phyloP scores from a whole-genome alignment of 2,113 vertebrate genomes.

The Callipepla californica region DNA sequence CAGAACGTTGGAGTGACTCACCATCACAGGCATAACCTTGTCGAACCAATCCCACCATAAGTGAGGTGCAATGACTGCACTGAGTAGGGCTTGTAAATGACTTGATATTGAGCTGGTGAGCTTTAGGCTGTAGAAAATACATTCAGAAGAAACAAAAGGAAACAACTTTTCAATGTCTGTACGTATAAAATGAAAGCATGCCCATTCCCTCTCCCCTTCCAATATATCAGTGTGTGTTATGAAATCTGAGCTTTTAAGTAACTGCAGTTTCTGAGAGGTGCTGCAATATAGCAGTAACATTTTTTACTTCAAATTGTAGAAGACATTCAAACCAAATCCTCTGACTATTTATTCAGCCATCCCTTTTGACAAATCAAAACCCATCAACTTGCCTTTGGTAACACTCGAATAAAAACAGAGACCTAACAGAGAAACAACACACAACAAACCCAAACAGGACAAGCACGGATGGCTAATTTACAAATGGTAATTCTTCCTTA shows the following conservation, averaged over 20 bases:
- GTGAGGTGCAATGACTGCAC: constrained; percentile 95
- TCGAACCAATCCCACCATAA: constrained; percentile 95
- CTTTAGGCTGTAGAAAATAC: constrained; percentile 87
- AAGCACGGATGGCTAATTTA: constrained; percentile 39
- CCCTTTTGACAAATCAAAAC: constrained; percentile 9
- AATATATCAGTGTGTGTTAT: not conserved
- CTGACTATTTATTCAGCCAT: not conserved
- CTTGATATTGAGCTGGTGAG: constrained; percentile 95
- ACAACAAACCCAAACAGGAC: constrained; percentile 40
- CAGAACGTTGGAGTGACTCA: constrained; percentile 70
- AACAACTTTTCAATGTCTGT: not conserved
- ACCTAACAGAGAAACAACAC: constrained; percentile 34
- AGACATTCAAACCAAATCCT: not conserved
- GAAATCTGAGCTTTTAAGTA: not conserved
- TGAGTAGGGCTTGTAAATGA: constrained; percentile 94
- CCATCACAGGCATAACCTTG: constrained; percentile 97
- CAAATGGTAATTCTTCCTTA: not conserved
- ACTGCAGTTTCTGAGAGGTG: not conserved
- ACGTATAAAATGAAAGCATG: not conserved
- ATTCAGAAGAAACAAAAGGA: constrained; percentile 7
- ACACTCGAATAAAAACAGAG: not conserved
- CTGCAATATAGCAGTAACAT: not conserved
- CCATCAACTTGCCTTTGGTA: not conserved
- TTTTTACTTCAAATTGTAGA: not conserved
- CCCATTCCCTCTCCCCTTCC: not conserved